A percentile compares a stretch with the other conserved stretches of the same genome.
Conservation (phyloP, 2,797 vertebrate species). For the Malurus leucopterus region DNA sequence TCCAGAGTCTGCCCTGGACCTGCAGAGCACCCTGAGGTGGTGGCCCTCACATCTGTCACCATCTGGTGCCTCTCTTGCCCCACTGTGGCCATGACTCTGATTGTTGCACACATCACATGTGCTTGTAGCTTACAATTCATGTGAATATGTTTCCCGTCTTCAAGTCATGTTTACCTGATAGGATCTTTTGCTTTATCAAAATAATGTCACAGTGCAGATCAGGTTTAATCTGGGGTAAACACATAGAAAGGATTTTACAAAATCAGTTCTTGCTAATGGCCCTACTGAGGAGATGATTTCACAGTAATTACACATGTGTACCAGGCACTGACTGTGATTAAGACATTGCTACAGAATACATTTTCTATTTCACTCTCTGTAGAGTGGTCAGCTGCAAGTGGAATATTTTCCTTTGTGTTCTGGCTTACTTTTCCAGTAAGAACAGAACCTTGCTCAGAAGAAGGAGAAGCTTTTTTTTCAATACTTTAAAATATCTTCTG, state of each 20-base stretch:
- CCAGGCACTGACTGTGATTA: background rate
- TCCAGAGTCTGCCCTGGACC: background rate
- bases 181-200: background rate
- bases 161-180: background rate
- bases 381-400: background rate
- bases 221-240: conserved; percentile 11
- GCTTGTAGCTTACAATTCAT: background rate
- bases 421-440: background rate
- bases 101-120: background rate
- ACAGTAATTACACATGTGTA: background rate
- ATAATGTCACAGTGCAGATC: background rate
- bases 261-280: background rate
- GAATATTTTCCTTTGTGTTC: background rate
- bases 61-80: conserved; percentile 21
- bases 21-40: background rate
- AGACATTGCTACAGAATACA: background rate
- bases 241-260: background rate
- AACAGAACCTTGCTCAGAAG: background rate
- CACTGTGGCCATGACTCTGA: background rate
- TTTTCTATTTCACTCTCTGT: conserved; percentile 2
- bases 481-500: background rate
- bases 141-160: background rate
- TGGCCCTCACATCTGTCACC: conserved; percentile 30
- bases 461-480: background rate
- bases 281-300: background rate